Percentiles rank a stretch among this genome's conserved stretches.
phyloP scores from a whole-genome alignment of 2,888 invertebrate species.

The Cryptus viduatorius region DNA sequence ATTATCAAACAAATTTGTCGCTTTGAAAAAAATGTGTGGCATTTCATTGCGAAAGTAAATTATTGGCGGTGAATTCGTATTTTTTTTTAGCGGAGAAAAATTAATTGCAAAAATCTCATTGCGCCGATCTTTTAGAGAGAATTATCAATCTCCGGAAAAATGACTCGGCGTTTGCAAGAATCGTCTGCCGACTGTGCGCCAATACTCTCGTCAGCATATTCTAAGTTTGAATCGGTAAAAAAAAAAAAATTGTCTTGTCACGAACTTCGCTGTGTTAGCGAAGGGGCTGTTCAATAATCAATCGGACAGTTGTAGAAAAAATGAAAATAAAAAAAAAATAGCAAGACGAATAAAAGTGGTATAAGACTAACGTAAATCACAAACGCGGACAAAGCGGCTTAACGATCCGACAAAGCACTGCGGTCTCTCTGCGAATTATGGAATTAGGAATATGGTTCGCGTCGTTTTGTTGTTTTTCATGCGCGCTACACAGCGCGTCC shows the following conservation, averaged over 20 bases:
- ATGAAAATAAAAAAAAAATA: background rate
- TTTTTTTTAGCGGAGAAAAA: background rate
- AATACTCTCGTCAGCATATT: background rate
- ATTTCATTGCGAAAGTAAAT: too few species aligned
- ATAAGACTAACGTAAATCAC: conserved; percentile 83
- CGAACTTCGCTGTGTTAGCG: conserved; percentile 63
- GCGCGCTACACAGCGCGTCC: conserved; percentile 58
- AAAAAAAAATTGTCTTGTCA: conserved; percentile 50
- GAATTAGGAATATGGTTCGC: conserved; percentile 81
- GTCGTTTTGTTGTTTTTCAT: conserved; percentile 66
- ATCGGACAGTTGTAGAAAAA: conserved; percentile 77
- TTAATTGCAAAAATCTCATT: background rate
- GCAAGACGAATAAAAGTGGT: conserved; percentile 70
- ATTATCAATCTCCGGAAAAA: background rate
- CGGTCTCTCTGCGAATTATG: conserved; percentile 81
- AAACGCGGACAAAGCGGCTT: conserved; percentile 83
- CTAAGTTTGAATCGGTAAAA: background rate
- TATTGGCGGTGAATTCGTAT: background rate
- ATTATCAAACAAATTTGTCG: too few species aligned
- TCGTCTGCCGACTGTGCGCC: background rate
- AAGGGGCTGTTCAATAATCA: conserved; percentile 77
- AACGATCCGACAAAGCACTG: conserved; percentile 84
- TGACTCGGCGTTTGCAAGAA: background rate
- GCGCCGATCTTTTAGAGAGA: background rate
- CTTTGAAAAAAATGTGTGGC: too few species aligned